These are phyloP conservation scores for Catharus bicknelli DNA, from an alignment of 2,113 vertebrate species.

Conservation along the genomic window DNA sequence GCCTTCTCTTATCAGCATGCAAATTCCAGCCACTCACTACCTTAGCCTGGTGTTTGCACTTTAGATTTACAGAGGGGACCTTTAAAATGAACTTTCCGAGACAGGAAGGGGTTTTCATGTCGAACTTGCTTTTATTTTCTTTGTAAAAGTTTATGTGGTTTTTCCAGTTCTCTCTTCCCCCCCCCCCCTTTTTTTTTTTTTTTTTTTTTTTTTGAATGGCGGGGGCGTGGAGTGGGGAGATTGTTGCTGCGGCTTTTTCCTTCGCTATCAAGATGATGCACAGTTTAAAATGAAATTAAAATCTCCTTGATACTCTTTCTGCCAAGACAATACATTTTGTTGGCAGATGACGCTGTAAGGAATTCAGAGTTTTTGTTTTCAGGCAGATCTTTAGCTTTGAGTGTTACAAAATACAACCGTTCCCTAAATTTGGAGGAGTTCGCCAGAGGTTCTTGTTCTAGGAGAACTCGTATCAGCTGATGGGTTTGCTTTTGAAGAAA, in stretches of 20 bases:
- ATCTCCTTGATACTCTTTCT: conserved; percentile 35
- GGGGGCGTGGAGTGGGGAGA: background rate
- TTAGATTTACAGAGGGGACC: conserved; percentile 69
- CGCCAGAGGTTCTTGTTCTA: conserved; percentile 48
- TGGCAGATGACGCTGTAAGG: conserved; percentile 52
- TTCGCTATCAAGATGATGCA: conserved; percentile 54
- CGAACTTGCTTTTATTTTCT: conserved; percentile 76
- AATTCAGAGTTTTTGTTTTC: conserved; percentile 49
- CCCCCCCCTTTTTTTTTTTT: background rate
- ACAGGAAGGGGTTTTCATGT: conserved; percentile 68
- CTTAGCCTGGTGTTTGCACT: conserved; percentile 74
- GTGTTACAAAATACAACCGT: conserved; percentile 5
- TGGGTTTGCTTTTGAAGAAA: conserved; percentile 22
- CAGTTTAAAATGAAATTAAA: conserved; percentile 66
- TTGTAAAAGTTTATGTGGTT: conserved; percentile 74
- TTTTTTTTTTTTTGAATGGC: background rate
- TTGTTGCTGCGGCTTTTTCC: conserved; percentile 49
- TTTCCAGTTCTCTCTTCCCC: background rate
- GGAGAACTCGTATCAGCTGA: conserved; percentile 44
- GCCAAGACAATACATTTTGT: conserved; percentile 53
- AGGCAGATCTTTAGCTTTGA: conserved; percentile 39
- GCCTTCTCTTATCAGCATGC: conserved; percentile 85
- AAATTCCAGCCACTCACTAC: conserved; percentile 77
- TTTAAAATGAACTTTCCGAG: conserved; percentile 76
- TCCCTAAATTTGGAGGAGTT: conserved; percentile 36